Evolutionary conservation across 2,797 vertebrate species (phyloP).

Genomic region (Micropoecilia bifurca): DNA sequence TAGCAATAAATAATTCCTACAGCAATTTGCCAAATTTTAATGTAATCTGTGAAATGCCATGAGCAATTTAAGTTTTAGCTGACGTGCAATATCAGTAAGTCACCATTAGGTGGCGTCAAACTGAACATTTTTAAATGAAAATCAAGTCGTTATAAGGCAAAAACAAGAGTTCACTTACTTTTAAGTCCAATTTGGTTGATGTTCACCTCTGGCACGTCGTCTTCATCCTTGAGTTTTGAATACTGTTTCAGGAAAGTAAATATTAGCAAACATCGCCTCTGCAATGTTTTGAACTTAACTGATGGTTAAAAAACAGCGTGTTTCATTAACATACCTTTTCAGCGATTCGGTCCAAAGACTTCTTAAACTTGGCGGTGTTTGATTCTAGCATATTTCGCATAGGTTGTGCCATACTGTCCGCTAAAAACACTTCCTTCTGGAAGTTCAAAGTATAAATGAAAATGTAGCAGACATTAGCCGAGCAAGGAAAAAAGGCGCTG

Average conservation of each 20-base stretch:
- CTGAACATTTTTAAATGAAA: neutral
- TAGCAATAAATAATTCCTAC: neutral
- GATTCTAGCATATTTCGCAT: fast-evolving
- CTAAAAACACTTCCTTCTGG: fast-evolving
- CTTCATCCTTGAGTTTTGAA: conserved; percentile 49
- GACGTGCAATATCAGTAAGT: neutral
- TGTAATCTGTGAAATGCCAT: neutral
- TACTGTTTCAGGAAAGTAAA: conserved; percentile 66
- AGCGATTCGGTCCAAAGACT: conserved; percentile 44
- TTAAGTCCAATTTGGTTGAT: conserved; percentile 3
- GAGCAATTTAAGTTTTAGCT: neutral
- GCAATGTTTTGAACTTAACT: too few relatives aligned
- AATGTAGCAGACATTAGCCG: fast-evolving
- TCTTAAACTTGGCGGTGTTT: conserved; percentile 18
- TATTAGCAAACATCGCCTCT: neutral
- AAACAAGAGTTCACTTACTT: conserved; percentile 32
- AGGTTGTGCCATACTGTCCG: conserved; percentile 25
- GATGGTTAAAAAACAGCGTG: neutral
- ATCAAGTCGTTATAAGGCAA: too few relatives aligned
- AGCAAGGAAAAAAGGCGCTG: conserved; percentile 6
- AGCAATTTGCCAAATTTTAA: neutral
- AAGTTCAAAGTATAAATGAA: fast-evolving
- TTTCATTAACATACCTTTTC: conserved; percentile 56
- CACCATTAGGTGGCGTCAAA: neutral
- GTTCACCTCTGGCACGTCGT: conserved; percentile 64